phyloP scores from a whole-genome alignment of 2,797 vertebrate species.

The Cynodonichthys magdalenae region DNA sequence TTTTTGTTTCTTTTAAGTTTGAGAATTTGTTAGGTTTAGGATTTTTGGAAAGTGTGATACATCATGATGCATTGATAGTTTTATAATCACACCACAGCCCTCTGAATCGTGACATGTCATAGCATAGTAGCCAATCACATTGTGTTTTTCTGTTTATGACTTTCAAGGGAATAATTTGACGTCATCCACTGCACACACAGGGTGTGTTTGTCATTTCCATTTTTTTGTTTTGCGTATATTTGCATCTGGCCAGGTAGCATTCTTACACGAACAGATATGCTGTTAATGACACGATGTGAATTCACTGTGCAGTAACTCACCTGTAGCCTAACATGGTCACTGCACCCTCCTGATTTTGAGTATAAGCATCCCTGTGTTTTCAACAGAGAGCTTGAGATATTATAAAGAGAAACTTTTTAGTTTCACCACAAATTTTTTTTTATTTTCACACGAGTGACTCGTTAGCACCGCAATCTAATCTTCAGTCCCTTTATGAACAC shows the following conservation, averaged over 20 bases:
- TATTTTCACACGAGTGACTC: slow-evolving; percentile 31
- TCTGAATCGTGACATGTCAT: too few species aligned
- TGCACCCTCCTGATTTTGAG: too few species aligned
- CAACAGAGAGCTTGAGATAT: neutral
- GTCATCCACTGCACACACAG: neutral
- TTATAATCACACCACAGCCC: too few species aligned
- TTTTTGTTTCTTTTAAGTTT: too few species aligned
- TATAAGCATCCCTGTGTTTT: neutral
- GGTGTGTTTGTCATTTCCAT: neutral
- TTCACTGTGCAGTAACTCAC: neutral
- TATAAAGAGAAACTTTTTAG: neutral
- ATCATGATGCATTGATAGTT: too few species aligned
- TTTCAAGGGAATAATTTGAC: neutral
- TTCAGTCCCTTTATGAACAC: slow-evolving; percentile 50
- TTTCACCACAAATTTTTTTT: too few species aligned
- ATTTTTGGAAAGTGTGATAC: too few species aligned
- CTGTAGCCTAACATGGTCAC: too few species aligned
- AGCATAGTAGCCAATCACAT: too few species aligned
- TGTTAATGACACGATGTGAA: neutral
- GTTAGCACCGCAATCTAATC: slow-evolving; percentile 44
- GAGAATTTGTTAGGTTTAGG: too few species aligned
- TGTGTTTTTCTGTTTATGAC: too few species aligned
- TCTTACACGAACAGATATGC: slow-evolving; percentile 6
- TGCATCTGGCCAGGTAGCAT: slow-evolving; percentile 20
- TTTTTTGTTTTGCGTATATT: slow-evolving; percentile 21